phyloP scores from a whole-genome alignment of 2,797 vertebrate species.

The Phoeniculus purpureus region DNA sequence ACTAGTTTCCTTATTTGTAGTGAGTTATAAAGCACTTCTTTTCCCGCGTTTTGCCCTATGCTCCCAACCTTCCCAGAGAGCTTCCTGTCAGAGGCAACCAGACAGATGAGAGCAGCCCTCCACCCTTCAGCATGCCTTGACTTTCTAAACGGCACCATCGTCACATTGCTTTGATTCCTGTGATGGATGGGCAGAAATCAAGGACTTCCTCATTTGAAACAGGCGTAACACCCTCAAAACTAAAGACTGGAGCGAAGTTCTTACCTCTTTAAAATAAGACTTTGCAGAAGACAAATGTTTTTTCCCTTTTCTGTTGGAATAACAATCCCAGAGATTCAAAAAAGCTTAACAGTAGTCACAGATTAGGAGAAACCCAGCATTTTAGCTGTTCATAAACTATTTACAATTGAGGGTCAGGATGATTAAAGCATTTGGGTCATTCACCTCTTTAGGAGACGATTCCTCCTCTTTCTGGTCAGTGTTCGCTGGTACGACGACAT shows the following conservation, averaged over 20 bases:
- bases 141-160: background rate
- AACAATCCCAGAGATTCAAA: background rate
- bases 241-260: background rate
- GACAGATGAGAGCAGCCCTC: background rate
- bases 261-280: background rate
- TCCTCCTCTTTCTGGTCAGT: slow-evolving; percentile 61
- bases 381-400: background rate
- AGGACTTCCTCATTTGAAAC: background rate
- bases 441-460: slow-evolving; percentile 59
- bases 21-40: background rate
- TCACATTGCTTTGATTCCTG: background rate
- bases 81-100: background rate
- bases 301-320: background rate
- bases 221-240: background rate
- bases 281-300: background rate
- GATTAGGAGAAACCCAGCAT: background rate
- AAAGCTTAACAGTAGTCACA: background rate
- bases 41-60: too few relatives aligned
- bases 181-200: background rate
- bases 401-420: background rate
- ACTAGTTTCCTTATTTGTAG: background rate
- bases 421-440: background rate
- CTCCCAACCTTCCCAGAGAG: background rate
- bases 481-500: slow-evolving; percentile 39
- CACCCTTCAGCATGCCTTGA: too few relatives aligned